These are phyloP conservation scores for Drosophila nebulosa DNA, from an alignment of 1,140 invertebrate genomes.

Conservation along the genomic window DNA sequence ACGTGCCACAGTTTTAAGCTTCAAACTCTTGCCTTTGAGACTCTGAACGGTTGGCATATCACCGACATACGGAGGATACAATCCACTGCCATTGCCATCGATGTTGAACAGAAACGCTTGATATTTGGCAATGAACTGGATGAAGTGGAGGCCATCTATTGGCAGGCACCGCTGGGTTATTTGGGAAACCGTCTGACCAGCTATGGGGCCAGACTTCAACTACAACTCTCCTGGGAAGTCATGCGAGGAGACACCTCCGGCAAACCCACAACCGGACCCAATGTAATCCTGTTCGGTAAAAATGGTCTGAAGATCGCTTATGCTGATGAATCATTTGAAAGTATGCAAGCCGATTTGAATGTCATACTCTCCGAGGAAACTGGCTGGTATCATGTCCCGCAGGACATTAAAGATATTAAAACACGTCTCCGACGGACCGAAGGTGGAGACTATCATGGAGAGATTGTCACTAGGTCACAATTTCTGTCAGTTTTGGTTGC, in stretches of 20 bases:
- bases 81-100: slow-evolving; percentile 81
- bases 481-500: slow-evolving; percentile 92
- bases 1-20: slow-evolving; percentile 86
- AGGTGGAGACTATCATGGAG: slow-evolving; percentile 82
- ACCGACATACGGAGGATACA: slow-evolving; percentile 84
- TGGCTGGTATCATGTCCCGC: slow-evolving; percentile 88
- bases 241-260: slow-evolving; percentile 94
- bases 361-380: slow-evolving; percentile 85
- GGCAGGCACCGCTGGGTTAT: slow-evolving; percentile 90
- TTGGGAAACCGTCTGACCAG: slow-evolving; percentile 88
- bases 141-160: slow-evolving; percentile 91
- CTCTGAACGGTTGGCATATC: slow-evolving; percentile 85
- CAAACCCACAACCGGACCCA: slow-evolving; percentile 90
- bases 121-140: slow-evolving; percentile 86
- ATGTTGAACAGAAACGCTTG: slow-evolving; percentile 83
- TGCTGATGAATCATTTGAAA: slow-evolving; percentile 82
- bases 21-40: slow-evolving; percentile 83
- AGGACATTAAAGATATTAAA: slow-evolving; percentile 84
- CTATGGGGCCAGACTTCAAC: slow-evolving; percentile 89
- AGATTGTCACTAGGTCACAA: slow-evolving; percentile 86
- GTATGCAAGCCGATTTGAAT: slow-evolving; percentile 82
- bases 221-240: slow-evolving; percentile 91
- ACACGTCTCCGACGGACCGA: slow-evolving; percentile 83
- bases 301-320: slow-evolving; percentile 89
- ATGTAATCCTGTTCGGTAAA: slow-evolving; percentile 90